phyloP scores from a whole-genome alignment of 1,140 invertebrate species.

The Dolichoris vasculosae region DNA sequence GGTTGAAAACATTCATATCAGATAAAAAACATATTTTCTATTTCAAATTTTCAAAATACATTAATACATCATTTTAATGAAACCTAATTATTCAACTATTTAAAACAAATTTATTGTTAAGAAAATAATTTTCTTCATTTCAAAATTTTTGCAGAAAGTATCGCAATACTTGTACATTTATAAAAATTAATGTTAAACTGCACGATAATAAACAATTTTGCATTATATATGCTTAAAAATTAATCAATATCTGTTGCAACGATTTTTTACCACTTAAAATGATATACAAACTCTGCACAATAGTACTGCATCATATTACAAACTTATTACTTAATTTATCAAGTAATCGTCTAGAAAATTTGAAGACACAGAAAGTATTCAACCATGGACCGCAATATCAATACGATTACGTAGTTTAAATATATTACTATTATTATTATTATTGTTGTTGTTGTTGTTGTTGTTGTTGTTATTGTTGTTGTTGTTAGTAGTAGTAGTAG shows the following conservation, averaged over 20 bases:
- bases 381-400: constrained; percentile 4
- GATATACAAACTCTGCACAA: neutral
- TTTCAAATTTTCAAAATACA: too few relatives aligned
- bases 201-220: neutral
- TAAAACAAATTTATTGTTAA: neutral
- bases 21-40: too few relatives aligned
- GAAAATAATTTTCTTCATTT: too few relatives aligned
- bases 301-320: neutral
- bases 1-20: neutral
- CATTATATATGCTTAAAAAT: neutral
- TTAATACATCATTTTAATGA: neutral
- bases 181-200: too few relatives aligned
- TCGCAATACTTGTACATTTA: too few relatives aligned
- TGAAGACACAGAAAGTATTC: neutral
- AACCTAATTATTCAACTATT: neutral
- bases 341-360: neutral
- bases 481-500: too few relatives aligned
- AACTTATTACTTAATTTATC: neutral
- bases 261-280: neutral
- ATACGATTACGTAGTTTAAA: neutral
- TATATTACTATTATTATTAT: neutral
- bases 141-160: too few relatives aligned
- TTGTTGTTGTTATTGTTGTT: too few relatives aligned
- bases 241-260: neutral
- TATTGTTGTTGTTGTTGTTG: too few relatives aligned